These are phyloP conservation scores for Catajapyx aquilonaris DNA, from an alignment of 1,140 invertebrate genomes.

Conservation along the genomic window DNA sequence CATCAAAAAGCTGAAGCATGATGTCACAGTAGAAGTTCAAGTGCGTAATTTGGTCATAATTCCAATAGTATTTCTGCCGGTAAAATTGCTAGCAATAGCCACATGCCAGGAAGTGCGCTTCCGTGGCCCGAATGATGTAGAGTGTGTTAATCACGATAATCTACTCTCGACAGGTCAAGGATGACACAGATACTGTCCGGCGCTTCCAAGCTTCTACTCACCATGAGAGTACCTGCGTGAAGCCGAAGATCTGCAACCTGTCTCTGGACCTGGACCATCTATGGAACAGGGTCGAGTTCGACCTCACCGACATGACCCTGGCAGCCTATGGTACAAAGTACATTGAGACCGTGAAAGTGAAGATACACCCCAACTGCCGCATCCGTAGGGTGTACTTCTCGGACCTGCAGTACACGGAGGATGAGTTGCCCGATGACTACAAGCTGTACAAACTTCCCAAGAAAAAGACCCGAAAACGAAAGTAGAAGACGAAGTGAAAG, in stretches of 20 bases:
- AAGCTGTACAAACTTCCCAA: slow-evolving; percentile 90
- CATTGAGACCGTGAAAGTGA: slow-evolving; percentile 90
- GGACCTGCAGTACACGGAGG: slow-evolving; percentile 94
- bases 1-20: slow-evolving; percentile 98
- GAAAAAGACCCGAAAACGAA: slow-evolving; percentile 52
- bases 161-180: slow-evolving; percentile 29
- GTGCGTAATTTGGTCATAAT: too few relatives aligned
- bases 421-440: slow-evolving; percentile 97
- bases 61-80: too few relatives aligned
- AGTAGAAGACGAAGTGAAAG: too few relatives aligned
- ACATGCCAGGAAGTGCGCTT: neutral
- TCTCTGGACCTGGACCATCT: slow-evolving; percentile 49
- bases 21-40: slow-evolving; percentile 99
- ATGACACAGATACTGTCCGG: slow-evolving; percentile 44
- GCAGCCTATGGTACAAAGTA: slow-evolving; percentile 98
- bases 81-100: slow-evolving; percentile 8
- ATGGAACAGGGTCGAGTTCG: slow-evolving; percentile 99
- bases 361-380: slow-evolving; percentile 97
- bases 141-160: too few relatives aligned
- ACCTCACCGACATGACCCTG: slow-evolving; percentile 92
- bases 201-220: slow-evolving; percentile 49
- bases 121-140: too few relatives aligned
- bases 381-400: slow-evolving; percentile 97
- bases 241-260: slow-evolving; percentile 57
- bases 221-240: slow-evolving; percentile 45